These are phyloP conservation scores for Carassius carassius DNA, from an alignment of 2,113 vertebrate genomes.

Conservation along the genomic window DNA sequence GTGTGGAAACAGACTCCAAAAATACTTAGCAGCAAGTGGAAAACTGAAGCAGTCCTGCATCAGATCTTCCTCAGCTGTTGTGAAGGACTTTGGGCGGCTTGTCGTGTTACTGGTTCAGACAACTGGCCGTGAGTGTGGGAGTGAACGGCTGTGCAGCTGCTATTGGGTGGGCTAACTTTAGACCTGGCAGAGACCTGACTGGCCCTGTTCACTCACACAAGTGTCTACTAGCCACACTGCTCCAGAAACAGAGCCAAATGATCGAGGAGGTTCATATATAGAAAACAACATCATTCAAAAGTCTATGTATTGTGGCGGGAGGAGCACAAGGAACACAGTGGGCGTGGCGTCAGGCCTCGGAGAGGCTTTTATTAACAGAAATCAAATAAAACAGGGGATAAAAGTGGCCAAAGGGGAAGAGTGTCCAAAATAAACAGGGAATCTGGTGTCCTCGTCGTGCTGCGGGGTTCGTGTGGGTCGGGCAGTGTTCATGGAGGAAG, in stretches of 20 bases:
- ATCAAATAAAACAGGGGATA: no score
- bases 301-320: no score
- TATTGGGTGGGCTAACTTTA: conserved; percentile 73
- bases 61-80: conserved; percentile 66
- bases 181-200: conserved; percentile 62
- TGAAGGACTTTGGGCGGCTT: conserved; percentile 64
- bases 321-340: no score
- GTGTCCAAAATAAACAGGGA: no score
- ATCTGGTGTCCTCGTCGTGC: no score
- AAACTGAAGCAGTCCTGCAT: conserved; percentile 36
- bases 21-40: conserved; percentile 25
- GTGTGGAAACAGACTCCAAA: conserved; percentile 6
- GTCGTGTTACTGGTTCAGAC: conserved; percentile 60
- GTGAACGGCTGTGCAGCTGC: conserved; percentile 65
- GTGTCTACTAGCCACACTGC: not conserved
- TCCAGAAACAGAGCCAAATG: not conserved
- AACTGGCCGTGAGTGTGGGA: conserved; percentile 63
- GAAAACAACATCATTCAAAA: not conserved
- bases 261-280: not conserved
- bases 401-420: no score
- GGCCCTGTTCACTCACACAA: conserved; percentile 46
- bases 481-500: no score
- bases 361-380: no score
- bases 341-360: no score
- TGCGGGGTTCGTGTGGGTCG: no score